Evolutionary conservation across 2,797 vertebrate genomes (phyloP).

Genomic region (Lacerta bilineata): DNA sequence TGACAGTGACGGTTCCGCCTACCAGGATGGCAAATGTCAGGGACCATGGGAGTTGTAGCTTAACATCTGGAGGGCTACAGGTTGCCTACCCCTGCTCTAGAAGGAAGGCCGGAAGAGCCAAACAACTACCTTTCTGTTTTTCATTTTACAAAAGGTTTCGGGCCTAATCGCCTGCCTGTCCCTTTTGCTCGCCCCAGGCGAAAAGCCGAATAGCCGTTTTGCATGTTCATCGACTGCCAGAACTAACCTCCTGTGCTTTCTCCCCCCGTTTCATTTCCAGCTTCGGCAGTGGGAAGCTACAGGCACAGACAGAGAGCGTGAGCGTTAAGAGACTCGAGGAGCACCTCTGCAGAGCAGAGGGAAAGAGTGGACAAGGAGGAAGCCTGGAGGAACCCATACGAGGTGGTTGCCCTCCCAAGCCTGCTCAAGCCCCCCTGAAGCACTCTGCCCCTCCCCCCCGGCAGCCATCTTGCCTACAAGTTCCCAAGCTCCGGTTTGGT

Average conservation of each 20-base stretch:
- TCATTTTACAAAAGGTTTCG: not conserved
- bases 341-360: not conserved
- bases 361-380: conserved; percentile 28
- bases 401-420: conserved; percentile 8
- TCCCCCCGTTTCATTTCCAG: conserved; percentile 33
- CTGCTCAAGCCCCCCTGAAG: not conserved
- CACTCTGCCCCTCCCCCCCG: not conserved
- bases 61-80: not conserved
- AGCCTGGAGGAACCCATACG: not conserved
- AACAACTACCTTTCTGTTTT: not conserved
- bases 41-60: too few relatives aligned
- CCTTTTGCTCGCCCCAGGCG: not conserved
- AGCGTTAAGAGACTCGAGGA: not conserved
- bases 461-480: not conserved
- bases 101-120: not conserved
- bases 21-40: too few relatives aligned
- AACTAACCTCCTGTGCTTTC: not conserved
- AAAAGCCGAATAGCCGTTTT: not conserved
- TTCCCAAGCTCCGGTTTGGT: not conserved
- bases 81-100: not conserved
- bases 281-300: conserved; percentile 55
- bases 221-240: too few relatives aligned
- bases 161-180: not conserved
- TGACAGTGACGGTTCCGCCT: too few relatives aligned
- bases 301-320: conserved; percentile 14